These are phyloP conservation scores for Heliocidaris tuberculata DNA, from an alignment of 35 echinoderm and acorn worm species.

Conservation along the genomic window DNA sequence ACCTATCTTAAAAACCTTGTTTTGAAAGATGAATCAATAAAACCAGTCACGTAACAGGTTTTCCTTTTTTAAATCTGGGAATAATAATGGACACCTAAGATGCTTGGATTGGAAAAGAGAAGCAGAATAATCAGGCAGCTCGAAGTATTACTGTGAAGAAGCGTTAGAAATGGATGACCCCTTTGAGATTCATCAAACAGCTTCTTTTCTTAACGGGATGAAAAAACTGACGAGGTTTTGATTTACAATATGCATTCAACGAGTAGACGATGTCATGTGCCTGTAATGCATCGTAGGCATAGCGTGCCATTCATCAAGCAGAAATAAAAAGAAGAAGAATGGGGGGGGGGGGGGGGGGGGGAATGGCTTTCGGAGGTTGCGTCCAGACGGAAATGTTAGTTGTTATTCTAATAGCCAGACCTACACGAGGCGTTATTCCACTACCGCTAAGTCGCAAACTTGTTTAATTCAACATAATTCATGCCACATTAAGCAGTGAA, in stretches of 20 bases:
- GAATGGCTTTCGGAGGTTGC: too few species aligned
- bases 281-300: not conserved
- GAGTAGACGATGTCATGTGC: not conserved
- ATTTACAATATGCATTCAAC: not conserved
- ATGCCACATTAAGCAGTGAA: too few species aligned
- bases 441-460: too few species aligned
- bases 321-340: not conserved
- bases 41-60: not conserved
- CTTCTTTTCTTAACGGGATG: not conserved
- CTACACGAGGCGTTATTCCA: too few species aligned
- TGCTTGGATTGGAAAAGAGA: not conserved
- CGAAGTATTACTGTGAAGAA: not conserved
- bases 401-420: too few species aligned
- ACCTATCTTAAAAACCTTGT: not conserved
- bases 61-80: not conserved
- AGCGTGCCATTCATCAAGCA: not conserved
- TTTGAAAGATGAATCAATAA: not conserved
- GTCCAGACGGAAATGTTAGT: too few species aligned
- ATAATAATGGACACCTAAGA: not conserved
- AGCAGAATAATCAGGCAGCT: not conserved
- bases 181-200: not conserved
- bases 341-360: too few species aligned
- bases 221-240: not conserved
- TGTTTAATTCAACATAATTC: too few species aligned
- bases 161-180: not conserved